Conservation (phyloP, 1,140 invertebrate genomes). For the Chionoecetes opilio region DNA sequence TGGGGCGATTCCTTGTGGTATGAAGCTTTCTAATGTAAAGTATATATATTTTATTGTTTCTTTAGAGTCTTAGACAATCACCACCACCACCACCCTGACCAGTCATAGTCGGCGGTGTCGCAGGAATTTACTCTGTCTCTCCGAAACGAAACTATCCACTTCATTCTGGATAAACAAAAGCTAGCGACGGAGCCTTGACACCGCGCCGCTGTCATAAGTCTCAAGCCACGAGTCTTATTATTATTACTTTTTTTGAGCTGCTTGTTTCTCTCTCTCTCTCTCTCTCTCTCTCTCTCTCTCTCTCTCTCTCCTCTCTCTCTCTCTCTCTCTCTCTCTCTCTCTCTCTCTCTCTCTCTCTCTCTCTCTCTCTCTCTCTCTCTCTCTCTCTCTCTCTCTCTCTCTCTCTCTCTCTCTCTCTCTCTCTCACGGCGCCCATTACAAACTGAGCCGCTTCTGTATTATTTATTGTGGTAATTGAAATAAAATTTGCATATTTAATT, state of each 20-base stretch:
- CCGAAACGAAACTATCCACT: conserved; percentile 50
- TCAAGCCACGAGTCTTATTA: neutral
- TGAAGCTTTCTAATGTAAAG: neutral
- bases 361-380: neutral
- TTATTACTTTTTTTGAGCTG: conserved; percentile 40
- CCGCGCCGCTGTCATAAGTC: neutral
- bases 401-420: conserved; percentile 43
- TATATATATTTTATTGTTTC: too few relatives aligned
- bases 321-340: neutral
- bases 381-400: conserved; percentile 36
- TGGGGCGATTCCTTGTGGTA: neutral
- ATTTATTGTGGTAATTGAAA: conserved; percentile 79
- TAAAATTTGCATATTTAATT: conserved; percentile 80
- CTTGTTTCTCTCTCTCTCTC: conserved; percentile 20
- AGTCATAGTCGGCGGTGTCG: neutral
- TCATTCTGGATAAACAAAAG: conserved; percentile 52
- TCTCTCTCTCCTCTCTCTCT: neutral
- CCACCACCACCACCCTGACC: neutral
- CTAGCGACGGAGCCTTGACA: neutral
- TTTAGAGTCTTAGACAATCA: neutral
- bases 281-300: neutral
- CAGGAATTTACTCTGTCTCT: neutral
- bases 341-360: conserved; percentile 1
- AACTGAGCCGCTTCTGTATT: conserved; percentile 73
- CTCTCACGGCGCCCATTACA: conserved; percentile 56